These are phyloP conservation scores for Physella acuta DNA, from an alignment of 1,140 invertebrate genomes.

Conservation along the genomic window DNA sequence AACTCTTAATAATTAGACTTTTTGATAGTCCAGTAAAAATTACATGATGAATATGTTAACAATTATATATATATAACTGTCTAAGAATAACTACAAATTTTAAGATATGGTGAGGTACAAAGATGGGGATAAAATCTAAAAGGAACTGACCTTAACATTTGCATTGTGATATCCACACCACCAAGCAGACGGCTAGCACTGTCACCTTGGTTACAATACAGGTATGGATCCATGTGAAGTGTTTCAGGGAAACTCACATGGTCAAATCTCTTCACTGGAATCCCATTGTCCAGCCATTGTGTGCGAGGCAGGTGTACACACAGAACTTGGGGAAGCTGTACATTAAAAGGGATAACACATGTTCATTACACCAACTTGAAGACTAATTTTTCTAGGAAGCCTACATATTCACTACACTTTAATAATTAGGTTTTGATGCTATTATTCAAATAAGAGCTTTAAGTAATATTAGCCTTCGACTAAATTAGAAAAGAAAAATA, in stretches of 20 bases:
- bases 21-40: no score
- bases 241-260: constrained; percentile 83
- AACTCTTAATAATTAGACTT: no score
- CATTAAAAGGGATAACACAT: not conserved
- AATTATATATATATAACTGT: no score
- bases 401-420: no score
- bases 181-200: not conserved
- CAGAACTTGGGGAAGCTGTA: constrained; percentile 74
- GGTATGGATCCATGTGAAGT: constrained; percentile 72
- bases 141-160: constrained; percentile 6
- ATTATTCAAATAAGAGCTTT: no score
- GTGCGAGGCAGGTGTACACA: constrained; percentile 87
- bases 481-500: not conserved
- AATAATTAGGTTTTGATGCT: no score
- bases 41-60: no score
- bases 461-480: no score
- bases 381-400: no score
- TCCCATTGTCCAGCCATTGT: constrained; percentile 75
- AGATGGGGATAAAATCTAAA: no score
- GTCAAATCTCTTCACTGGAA: constrained; percentile 80
- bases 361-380: not conserved
- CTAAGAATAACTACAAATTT: no score
- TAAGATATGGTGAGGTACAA: no score
- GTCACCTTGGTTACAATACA: constrained; percentile 61
- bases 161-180: constrained; percentile 12